A percentile compares a stretch with the other conserved stretches of the same genome.
phyloP scores from a whole-genome alignment of 2,797 vertebrate species.

The Ciconia nigra region DNA sequence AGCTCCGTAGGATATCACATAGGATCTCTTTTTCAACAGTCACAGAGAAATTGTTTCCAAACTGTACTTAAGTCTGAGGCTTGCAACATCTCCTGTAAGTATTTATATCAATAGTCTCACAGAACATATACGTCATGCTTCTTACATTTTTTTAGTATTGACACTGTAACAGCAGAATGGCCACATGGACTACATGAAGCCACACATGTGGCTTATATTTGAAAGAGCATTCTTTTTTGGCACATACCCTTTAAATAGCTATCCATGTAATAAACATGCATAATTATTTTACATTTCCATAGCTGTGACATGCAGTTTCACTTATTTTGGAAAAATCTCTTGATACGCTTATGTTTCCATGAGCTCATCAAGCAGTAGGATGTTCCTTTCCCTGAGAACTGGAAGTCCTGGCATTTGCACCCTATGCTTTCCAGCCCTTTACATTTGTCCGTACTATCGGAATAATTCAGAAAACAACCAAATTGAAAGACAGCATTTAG shows the following conservation, averaged over 20 bases:
- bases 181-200: too few relatives aligned
- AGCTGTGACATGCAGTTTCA: neutral
- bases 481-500: neutral
- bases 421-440: neutral
- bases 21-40: neutral
- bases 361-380: neutral
- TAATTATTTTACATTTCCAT: neutral
- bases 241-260: neutral
- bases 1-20: neutral
- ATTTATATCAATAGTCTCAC: neutral
- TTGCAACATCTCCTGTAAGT: neutral
- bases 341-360: rapidly evolving
- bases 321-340: neutral
- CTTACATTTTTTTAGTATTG: neutral
- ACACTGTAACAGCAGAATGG: neutral
- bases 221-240: neutral
- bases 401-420: neutral
- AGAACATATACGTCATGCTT: neutral
- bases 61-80: neutral
- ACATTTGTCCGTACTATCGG: neutral
- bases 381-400: neutral
- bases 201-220: neutral
- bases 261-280: neutral
- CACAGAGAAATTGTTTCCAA: neutral
- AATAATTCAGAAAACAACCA: neutral